Percentiles rank a stretch among this genome's conserved stretches.
Evolutionary conservation across 2,113 vertebrate species (phyloP).

Genomic region (Lasiurus borealis): DNA sequence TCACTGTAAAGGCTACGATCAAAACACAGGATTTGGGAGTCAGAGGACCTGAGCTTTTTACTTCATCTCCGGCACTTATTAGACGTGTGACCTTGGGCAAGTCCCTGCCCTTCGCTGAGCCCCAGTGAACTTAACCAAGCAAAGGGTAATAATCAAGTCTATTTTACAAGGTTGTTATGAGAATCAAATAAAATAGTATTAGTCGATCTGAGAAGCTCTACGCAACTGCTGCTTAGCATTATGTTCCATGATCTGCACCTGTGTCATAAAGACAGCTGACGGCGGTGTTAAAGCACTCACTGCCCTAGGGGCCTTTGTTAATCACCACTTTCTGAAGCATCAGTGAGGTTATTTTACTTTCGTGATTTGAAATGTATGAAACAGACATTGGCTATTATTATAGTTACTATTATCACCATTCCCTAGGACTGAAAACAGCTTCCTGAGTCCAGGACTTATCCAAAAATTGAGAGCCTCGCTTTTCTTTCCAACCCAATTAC

Average conservation of each 20-base stretch:
- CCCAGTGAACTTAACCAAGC: not conserved
- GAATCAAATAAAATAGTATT: constrained; percentile 28
- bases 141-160: constrained; percentile 14
- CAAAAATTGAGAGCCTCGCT: not conserved
- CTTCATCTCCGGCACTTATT: not conserved
- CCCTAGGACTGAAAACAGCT: constrained; percentile 9
- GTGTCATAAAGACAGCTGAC: not conserved
- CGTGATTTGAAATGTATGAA: constrained; percentile 38
- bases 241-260: not conserved
- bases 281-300: not conserved
- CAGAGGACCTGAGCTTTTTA: not conserved
- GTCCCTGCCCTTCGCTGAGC: not conserved
- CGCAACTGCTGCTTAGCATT: not conserved
- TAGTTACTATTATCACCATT: constrained; percentile 5
- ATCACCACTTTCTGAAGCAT: constrained; percentile 37
- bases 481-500: not conserved
- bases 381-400: constrained; percentile 39
- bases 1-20: not conserved
- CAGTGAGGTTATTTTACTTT: constrained; percentile 39
- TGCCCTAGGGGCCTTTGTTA: not conserved
- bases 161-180: not conserved
- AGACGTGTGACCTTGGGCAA: not conserved
- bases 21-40: not conserved
- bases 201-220: not conserved
- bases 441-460: constrained; percentile 18